Conservation (phyloP, 2,797 vertebrate species). For the Rhinogobio ventralis region DNA sequence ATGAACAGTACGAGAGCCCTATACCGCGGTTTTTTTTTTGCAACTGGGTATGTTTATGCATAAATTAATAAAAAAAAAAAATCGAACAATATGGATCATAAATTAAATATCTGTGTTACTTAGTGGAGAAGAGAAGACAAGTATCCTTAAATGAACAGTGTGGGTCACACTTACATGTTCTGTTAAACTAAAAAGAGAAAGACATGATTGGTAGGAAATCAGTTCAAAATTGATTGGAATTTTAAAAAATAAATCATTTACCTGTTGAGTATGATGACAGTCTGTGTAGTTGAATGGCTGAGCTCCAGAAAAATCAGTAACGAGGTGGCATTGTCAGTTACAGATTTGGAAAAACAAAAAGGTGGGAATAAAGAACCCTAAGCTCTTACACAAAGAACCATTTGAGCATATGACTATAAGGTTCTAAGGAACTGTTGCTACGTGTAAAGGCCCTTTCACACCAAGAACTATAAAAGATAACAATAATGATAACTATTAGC, state of each 20-base stretch:
- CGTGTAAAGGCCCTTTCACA: not conserved
- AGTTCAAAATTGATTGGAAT: not conserved
- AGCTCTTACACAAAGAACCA: not conserved
- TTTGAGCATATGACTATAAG: not conserved
- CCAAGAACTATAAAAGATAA: not conserved
- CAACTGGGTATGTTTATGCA: not conserved
- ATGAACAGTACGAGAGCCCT: not conserved
- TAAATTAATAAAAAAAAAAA: not conserved
- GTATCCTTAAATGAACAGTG: not conserved
- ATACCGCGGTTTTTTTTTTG: not conserved
- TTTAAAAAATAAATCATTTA: not conserved
- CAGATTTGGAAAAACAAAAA: not conserved
- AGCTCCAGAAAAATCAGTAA: not conserved
- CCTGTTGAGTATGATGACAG: not conserved
- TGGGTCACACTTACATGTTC: not conserved
- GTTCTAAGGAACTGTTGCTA: not conserved
- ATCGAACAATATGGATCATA: not conserved
- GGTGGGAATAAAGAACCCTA: not conserved
- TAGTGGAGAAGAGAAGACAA: not conserved
- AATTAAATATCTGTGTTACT: not conserved
- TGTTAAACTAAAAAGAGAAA: not conserved
- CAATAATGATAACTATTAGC: not conserved
- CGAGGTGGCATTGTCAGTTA: not conserved
- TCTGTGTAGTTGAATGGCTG: not conserved
- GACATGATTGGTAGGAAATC: not conserved